phyloP scores from a whole-genome alignment of 1,140 invertebrate species.

The Lepidurus apus region DNA sequence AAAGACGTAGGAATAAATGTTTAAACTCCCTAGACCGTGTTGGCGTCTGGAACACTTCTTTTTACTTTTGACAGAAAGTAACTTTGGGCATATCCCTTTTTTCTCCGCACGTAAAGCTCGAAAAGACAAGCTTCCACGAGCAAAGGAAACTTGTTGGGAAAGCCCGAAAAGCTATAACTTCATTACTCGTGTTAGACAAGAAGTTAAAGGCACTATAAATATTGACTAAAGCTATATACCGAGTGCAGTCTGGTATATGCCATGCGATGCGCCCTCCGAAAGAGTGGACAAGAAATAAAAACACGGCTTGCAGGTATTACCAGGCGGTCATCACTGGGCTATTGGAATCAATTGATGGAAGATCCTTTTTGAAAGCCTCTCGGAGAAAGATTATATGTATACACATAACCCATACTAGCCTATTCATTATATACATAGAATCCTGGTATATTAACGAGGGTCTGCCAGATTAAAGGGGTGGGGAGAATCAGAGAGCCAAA shows the following conservation, averaged over 20 bases:
- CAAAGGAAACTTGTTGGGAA: background rate
- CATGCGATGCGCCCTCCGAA: background rate
- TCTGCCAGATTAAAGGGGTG: background rate
- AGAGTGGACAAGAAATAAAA: background rate
- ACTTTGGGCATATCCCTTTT: background rate
- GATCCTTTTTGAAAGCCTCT: background rate
- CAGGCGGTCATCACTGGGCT: background rate
- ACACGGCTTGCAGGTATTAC: background rate
- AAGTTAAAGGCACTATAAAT: conserved; percentile 7
- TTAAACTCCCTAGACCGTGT: background rate
- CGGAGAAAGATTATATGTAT: background rate
- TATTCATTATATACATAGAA: background rate
- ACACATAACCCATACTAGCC: background rate
- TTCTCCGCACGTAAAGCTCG: background rate
- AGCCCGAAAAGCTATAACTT: background rate
- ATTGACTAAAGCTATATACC: background rate
- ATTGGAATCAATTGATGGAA: background rate
- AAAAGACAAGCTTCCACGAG: background rate
- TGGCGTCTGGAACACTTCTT: background rate
- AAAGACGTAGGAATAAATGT: background rate
- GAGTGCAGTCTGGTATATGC: background rate
- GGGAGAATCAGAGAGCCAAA: no score
- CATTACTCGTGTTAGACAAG: background rate
- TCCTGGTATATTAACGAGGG: background rate
- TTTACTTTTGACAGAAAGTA: background rate